A percentile compares a stretch with the other conserved stretches of the same genome.
phyloP scores from a whole-genome alignment of 2,797 vertebrate species.

The Eremophila alpestris region DNA sequence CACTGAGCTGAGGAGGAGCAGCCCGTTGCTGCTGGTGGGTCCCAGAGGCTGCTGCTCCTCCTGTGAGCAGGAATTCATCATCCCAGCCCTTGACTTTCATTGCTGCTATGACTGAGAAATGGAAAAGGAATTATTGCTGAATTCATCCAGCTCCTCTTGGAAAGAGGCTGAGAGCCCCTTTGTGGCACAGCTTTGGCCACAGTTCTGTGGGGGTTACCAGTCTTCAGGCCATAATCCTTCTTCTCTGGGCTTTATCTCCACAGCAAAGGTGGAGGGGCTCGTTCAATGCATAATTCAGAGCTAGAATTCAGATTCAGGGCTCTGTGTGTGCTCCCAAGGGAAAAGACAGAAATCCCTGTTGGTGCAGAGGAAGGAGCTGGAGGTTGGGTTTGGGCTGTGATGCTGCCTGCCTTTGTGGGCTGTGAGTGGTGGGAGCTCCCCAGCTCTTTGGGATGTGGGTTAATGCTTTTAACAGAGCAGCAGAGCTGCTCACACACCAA shows the following conservation, averaged over 20 bases:
- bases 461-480: neutral
- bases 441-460: neutral
- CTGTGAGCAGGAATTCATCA: neutral
- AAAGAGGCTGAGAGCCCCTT: neutral
- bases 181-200: neutral
- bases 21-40: neutral
- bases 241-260: neutral
- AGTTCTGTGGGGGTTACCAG: neutral
- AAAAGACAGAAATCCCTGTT: accelerated
- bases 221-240: neutral
- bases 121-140: neutral
- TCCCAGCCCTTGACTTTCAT: neutral
- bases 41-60: neutral
- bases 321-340: too few relatives aligned
- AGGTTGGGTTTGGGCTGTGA: neutral
- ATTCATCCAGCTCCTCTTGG: neutral
- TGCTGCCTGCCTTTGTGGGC: neutral
- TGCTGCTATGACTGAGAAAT: neutral
- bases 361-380: neutral
- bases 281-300: neutral
- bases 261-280: neutral
- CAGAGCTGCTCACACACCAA: accelerated
- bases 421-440: neutral
- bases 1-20: neutral
- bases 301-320: neutral